Evolutionary conservation across 2,113 vertebrate species (phyloP).

Genomic region (Pachycephala philippinensis): DNA sequence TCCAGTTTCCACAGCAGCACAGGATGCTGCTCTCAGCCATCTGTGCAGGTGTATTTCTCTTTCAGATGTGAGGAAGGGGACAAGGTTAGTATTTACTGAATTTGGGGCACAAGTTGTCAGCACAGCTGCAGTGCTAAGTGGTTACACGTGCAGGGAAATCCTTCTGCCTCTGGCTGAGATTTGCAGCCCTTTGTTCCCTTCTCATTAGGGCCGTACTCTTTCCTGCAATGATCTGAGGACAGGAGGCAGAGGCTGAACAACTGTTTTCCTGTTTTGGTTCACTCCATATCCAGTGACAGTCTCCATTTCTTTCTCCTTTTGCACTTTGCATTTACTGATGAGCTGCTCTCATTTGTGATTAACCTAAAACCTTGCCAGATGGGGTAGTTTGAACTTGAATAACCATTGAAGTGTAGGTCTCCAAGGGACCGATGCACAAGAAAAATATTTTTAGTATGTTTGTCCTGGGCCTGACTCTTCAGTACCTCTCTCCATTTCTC

Average conservation of each 20-base stretch:
- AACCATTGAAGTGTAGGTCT: neutral
- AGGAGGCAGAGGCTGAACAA: neutral
- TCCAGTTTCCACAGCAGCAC: neutral
- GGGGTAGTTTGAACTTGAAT: neutral
- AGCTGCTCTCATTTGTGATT: neutral
- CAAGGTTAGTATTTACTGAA: neutral
- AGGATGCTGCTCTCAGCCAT: neutral
- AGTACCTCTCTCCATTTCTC: neutral
- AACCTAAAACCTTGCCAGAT: neutral
- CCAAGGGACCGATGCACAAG: neutral
- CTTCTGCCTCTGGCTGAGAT: neutral
- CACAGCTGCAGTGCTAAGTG: neutral
- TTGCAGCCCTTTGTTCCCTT: neutral
- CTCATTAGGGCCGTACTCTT: rapidly evolving
- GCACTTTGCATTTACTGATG: neutral
- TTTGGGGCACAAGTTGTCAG: neutral
- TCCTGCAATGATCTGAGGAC: neutral
- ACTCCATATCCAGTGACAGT: neutral
- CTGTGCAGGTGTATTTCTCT: neutral
- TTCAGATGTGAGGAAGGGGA: neutral
- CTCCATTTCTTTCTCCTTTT: neutral
- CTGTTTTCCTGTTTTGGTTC: neutral
- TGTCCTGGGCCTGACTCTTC: neutral
- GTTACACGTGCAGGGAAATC: neutral
- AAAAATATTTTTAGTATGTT: neutral